Conservation (phyloP, 1,140 invertebrate genomes). For the Oedothorax gibbosus region DNA sequence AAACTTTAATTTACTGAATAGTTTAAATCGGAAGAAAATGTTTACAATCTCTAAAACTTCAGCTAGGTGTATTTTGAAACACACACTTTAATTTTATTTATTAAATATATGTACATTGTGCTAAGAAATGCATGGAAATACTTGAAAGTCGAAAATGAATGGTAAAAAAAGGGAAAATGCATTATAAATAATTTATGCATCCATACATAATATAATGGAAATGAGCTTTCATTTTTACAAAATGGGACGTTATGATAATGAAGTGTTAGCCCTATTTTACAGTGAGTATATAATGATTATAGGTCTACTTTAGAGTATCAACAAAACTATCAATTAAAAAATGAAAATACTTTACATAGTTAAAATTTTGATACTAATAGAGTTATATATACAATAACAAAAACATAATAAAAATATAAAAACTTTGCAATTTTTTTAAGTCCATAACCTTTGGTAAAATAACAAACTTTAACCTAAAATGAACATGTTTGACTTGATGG, state of each 20-base stretch:
- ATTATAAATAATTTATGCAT: slow-evolving; percentile 26
- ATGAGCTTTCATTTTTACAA: slow-evolving; percentile 27
- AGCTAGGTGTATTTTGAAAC: background rate
- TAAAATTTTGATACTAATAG: slow-evolving; percentile 35
- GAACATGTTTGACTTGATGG: slow-evolving; percentile 4
- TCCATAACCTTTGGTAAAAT: slow-evolving; percentile 29
- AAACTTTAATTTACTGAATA: too few species aligned
- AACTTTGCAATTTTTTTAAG: slow-evolving; percentile 16
- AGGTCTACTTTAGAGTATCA: slow-evolving; percentile 1
- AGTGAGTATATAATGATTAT: slow-evolving; percentile 22
- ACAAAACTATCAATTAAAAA: slow-evolving; percentile 30
- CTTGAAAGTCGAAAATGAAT: slow-evolving; percentile 1
- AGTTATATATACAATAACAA: slow-evolving; percentile 28
- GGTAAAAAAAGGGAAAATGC: slow-evolving; percentile 12
- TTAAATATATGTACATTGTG: slow-evolving; percentile 12
- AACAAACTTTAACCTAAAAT: slow-evolving; percentile 10
- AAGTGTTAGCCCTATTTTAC: slow-evolving; percentile 19
- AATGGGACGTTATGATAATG: slow-evolving; percentile 1
- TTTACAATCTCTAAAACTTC: too few species aligned
- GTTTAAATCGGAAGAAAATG: too few species aligned
- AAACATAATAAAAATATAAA: slow-evolving; percentile 28
- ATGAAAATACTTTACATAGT: slow-evolving; percentile 22
- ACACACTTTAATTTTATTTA: background rate
- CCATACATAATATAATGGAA: background rate
- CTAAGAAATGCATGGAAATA: slow-evolving; percentile 11